Evolutionary conservation across 2,888 invertebrate species (phyloP), one percentile per base, ranked within the genome.

Genomic region (Clivina fossor): DNA sequence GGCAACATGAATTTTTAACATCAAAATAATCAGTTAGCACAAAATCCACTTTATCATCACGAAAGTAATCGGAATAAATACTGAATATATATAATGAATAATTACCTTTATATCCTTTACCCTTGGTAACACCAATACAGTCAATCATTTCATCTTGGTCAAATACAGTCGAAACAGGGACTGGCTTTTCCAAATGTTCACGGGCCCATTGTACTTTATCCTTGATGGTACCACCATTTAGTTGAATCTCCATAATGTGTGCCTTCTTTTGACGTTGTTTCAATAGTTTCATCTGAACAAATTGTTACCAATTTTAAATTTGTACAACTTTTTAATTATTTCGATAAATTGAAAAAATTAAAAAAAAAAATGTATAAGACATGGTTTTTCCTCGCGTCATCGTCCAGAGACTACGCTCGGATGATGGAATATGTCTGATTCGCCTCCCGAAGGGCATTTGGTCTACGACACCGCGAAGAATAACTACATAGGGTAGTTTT

Each of bases 191-290:
- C 65, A 99, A 81, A 71, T 96, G 93, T 70, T 94, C 90, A 62
- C 88, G 83, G 9, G 96, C 97, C 96, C 96, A 99, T 70, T 95
- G 89, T 28, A 99, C 92, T 77, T 99, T 99, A 67, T 98, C 91
- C 63, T 89, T 86, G 69, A 99, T 84, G 65, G 89, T 85, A 60
- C 99, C 99, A 69, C 99, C 99, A 73, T 99, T 99, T 64, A 99
- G 74, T 77, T 99, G 99, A 73, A 99, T 95, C 79, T 99, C 99
- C 93, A 99, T 97, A 63, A 99, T 93, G 71, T 99, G 97, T 2
- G 98, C 97, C 77, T 99, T 99, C 89, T 99, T 99, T 76, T 99
- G 97, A 60, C 97, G 90, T 78, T 95, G 93, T 73, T 93, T 93
- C 75, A 99, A 80, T 70, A 99, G 78, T 74, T 97, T 96, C 87